Conservation (phyloP, 2,888 invertebrate species). For the Elysia crispata region DNA sequence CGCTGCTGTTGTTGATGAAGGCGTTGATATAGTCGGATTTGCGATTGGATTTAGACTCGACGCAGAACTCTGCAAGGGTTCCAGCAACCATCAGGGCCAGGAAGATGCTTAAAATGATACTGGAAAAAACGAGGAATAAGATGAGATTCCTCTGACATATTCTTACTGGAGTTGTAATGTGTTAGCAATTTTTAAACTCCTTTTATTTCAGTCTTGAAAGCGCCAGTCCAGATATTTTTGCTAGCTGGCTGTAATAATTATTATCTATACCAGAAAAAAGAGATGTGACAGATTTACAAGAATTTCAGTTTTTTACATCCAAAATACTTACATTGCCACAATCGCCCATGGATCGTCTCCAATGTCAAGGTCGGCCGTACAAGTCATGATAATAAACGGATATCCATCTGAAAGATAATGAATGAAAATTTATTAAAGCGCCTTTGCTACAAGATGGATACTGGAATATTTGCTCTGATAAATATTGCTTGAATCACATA, state of each 20-base stretch:
- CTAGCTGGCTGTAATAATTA: no score
- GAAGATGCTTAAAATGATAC: constrained; percentile 16
- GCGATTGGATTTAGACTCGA: background rate
- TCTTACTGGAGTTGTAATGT: no score
- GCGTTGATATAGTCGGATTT: background rate
- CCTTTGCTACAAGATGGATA: no score
- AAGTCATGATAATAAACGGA: background rate
- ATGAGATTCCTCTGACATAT: no score
- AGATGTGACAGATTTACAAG: background rate
- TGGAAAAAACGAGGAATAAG: background rate
- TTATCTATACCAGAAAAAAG: no score
- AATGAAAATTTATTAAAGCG: no score
- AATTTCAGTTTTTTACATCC: background rate
- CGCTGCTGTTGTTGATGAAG: background rate
- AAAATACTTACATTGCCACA: constrained; percentile 24
- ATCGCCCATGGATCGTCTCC: background rate
- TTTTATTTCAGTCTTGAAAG: no score
- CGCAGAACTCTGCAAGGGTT: background rate
- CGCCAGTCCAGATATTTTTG: no score
- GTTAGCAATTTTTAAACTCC: no score
- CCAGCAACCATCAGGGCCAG: background rate
- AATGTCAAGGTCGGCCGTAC: constrained; percentile 23
- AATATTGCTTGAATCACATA: no score
- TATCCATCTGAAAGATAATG: no score
- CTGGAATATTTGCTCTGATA: no score